Evolutionary conservation across 1,140 invertebrate genomes (phyloP).

Genomic region (Paraescarpia echinospica): DNA sequence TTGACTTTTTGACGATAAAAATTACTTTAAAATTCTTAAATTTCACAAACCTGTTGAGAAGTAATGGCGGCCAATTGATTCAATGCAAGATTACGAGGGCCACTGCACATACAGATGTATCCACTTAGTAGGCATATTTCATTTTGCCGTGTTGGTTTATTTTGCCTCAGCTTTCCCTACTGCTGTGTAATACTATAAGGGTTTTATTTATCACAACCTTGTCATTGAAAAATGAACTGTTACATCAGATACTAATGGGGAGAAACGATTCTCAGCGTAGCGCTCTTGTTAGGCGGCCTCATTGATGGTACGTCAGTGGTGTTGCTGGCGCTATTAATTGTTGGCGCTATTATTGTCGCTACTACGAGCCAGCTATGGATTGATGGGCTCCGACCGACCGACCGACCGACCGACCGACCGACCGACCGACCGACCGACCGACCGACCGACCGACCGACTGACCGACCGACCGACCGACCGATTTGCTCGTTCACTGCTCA

Average conservation of each 20-base stretch:
- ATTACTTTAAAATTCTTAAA: no score
- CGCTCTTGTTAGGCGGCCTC: neutral
- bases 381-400: neutral
- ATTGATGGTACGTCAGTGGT: neutral
- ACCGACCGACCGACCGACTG: neutral
- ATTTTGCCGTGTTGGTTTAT: no score
- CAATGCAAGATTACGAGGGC: no score
- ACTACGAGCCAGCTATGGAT: neutral
- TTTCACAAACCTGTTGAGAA: no score
- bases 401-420: slow-evolving; percentile 1
- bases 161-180: no score
- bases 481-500: neutral
- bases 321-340: neutral
- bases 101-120: no score
- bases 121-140: no score
- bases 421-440: slow-evolving; percentile 1
- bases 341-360: neutral
- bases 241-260: neutral
- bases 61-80: no score
- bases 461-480: slow-evolving; percentile 1
- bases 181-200: no score
- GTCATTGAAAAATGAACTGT: neutral
- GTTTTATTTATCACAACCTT: neutral
- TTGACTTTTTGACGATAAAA: no score
- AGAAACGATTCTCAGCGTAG: neutral